Conservation (phyloP, 2,797 vertebrate species). For the Gymnoscopelus braueri region DNA sequence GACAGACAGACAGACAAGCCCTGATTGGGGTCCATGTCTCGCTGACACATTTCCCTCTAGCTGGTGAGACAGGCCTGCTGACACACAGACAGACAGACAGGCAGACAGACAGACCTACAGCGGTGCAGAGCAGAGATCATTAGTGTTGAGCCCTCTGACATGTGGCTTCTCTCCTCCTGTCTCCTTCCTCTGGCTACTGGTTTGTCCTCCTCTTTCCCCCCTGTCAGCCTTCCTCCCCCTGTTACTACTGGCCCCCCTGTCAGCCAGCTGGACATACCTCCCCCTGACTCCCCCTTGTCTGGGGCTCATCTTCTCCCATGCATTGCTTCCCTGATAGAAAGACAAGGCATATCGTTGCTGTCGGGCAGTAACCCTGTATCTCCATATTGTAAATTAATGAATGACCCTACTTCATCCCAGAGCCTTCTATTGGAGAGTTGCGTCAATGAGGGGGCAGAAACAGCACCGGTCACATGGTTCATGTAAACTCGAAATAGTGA, state of each 20-base stretch:
- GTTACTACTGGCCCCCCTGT: constrained; percentile 37
- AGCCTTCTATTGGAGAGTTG: no score
- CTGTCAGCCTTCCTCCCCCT: constrained; percentile 24
- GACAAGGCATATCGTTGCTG: no score
- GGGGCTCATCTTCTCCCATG: neutral
- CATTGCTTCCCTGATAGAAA: neutral
- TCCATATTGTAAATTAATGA: no score
- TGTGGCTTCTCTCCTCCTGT: constrained; percentile 30
- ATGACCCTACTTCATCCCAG: no score
- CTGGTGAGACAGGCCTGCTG: constrained; percentile 69
- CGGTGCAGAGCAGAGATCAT: constrained; percentile 59
- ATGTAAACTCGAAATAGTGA: no score
- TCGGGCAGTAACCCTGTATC: no score
- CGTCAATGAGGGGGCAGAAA: no score
- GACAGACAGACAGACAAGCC: constrained; percentile 9
- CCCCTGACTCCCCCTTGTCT: neutral
- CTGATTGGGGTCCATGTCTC: constrained; percentile 38
- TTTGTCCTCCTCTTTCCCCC: neutral
- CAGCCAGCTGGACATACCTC: constrained; percentile 27
- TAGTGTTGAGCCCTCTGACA: constrained; percentile 71
- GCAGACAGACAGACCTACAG: constrained; percentile 64
- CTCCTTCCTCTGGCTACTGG: neutral
- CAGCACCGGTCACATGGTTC: no score
- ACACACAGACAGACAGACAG: constrained; percentile 69
- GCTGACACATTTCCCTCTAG: constrained; percentile 67